Percentiles rank a stretch among this genome's conserved stretches.
These are phyloP conservation scores for Anas platyrhynchos DNA, from an alignment of 2,113 vertebrate genomes.

Conservation along the genomic window DNA sequence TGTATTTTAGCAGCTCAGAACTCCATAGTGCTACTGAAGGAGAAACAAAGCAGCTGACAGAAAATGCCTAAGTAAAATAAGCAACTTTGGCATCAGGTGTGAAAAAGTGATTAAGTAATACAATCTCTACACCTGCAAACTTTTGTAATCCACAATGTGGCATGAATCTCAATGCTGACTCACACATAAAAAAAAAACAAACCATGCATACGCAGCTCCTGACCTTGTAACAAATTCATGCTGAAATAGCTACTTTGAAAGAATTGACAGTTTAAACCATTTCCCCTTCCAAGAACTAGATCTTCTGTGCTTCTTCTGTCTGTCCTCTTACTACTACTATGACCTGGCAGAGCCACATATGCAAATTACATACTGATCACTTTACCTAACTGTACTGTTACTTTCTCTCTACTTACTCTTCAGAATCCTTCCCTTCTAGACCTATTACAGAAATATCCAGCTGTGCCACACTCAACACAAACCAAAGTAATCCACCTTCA, in stretches of 20 bases:
- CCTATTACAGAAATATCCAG: background rate
- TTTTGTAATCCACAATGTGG: background rate
- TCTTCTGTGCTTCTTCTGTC: background rate
- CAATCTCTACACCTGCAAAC: background rate
- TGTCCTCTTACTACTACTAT: background rate
- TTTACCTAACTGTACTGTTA: background rate
- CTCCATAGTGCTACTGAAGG: background rate
- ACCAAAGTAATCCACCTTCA: constrained; percentile 3
- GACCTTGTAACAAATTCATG: background rate
- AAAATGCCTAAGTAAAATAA: background rate
- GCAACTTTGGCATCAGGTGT: background rate
- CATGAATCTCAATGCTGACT: background rate
- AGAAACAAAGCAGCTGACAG: constrained; percentile 13
- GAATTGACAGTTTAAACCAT: background rate
- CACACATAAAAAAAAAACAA: background rate
- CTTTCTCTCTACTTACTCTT: background rate
- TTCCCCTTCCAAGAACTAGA: background rate
- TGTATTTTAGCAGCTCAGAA: background rate
- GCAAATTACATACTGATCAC: background rate
- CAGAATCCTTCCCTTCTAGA: background rate
- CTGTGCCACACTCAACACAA: background rate
- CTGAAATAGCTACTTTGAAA: background rate
- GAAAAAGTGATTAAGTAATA: background rate
- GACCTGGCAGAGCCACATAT: no score
- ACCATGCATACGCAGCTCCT: background rate